Evolutionary conservation across 2,797 vertebrate species (phyloP).

Genomic region (Peromyscus eremicus): DNA sequence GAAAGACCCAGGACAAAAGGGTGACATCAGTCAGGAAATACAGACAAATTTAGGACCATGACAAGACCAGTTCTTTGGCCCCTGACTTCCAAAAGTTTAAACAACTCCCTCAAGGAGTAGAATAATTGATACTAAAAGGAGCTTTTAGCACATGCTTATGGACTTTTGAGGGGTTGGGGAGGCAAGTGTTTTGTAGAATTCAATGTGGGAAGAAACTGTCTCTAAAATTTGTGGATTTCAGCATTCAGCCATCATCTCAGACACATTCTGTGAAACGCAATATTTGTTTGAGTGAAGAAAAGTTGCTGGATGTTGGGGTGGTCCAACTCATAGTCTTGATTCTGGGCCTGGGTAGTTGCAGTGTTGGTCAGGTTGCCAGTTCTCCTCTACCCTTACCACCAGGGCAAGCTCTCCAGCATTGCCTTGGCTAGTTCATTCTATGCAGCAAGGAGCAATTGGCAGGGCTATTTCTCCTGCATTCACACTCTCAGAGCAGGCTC

Average conservation of each 20-base stretch:
- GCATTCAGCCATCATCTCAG: conserved; percentile 40
- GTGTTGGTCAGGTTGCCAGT: background rate
- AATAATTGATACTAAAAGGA: conserved; percentile 69
- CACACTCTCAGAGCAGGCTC: background rate
- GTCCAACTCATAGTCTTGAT: background rate
- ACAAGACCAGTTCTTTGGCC: background rate
- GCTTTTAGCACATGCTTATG: conserved; percentile 37
- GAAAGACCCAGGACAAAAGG: background rate
- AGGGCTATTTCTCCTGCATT: background rate
- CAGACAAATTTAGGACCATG: background rate
- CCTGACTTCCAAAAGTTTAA: conserved; percentile 40
- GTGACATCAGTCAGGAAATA: background rate
- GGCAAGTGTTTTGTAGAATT: conserved; percentile 42
- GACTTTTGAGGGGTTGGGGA: background rate
- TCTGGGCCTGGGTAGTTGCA: background rate
- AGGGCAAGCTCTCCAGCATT: background rate
- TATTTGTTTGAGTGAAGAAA: conserved; percentile 33
- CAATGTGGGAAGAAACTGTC: conserved; percentile 8
- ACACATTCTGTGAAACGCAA: background rate
- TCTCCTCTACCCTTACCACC: background rate
- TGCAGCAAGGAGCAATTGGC: background rate
- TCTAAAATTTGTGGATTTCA: conserved; percentile 56
- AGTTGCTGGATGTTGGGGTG: background rate
- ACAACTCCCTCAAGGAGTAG: background rate
- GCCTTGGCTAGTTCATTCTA: background rate